Conservation (phyloP, 2,888 invertebrate species). For the Cheilosia scutellata region DNA sequence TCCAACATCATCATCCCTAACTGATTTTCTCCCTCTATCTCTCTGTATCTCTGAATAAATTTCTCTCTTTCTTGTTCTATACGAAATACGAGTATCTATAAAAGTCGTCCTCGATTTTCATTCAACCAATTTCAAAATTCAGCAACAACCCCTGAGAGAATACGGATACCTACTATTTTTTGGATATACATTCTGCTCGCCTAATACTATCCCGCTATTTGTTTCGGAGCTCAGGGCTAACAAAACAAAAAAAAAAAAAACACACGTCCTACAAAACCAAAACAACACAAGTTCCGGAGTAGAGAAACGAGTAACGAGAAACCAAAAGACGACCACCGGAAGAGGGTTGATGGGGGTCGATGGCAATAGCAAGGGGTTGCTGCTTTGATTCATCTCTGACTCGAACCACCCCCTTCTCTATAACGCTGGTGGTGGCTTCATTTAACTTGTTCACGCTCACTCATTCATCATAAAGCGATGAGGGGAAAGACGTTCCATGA, state of each 20-base stretch:
- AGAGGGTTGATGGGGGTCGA: conserved; percentile 72
- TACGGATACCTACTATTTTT: conserved; percentile 56
- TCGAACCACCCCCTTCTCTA: background rate
- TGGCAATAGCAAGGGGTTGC: conserved; percentile 66
- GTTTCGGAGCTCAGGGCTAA: conserved; percentile 55
- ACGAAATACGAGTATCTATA: background rate
- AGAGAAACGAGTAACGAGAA: conserved; percentile 10
- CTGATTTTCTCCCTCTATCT: background rate
- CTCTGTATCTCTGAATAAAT: background rate
- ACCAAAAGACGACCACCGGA: conserved; percentile 68
- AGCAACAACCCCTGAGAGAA: conserved; percentile 26
- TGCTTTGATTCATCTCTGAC: conserved; percentile 18
- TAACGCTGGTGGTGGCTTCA: conserved; percentile 42
- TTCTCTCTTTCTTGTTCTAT: background rate
- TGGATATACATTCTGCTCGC: conserved; percentile 42
- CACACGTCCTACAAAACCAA: background rate
- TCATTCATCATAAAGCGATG: conserved; percentile 58
- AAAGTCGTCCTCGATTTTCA: conserved; percentile 45
- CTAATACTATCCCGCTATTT: conserved; percentile 66
- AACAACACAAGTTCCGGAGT: conserved; percentile 12
- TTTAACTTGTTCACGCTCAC: conserved; percentile 70
- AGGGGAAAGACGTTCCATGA: conserved; percentile 11
- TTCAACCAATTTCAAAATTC: conserved; percentile 38
- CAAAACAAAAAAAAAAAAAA: conserved; percentile 8
- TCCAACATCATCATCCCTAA: background rate